Evolutionary conservation across 2,797 vertebrate species (phyloP).

Genomic region (Cossypha heuglini): DNA sequence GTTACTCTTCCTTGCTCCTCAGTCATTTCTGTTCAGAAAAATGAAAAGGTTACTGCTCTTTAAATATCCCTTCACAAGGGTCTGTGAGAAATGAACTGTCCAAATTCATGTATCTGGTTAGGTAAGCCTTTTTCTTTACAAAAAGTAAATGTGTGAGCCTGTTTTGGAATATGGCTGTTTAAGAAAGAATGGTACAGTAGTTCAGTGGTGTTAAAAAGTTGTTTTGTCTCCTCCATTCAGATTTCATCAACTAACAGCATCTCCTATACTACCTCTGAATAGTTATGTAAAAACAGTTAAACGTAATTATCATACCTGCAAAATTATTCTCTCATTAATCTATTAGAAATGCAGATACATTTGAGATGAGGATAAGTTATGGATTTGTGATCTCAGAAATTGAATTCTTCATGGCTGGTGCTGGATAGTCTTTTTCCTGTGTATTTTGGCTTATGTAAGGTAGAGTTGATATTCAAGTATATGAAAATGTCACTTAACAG

Average conservation of each 20-base stretch:
- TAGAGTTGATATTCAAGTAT: not conserved
- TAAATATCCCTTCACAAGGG: slow-evolving; percentile 10
- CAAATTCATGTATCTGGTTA: slow-evolving; percentile 24
- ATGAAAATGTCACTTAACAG: not conserved
- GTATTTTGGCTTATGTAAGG: not conserved
- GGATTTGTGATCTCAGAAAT: not conserved
- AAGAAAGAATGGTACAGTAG: not conserved
- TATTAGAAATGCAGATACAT: not conserved
- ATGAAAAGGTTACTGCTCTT: slow-evolving; percentile 25
- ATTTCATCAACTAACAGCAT: not conserved
- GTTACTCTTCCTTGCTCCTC: not conserved
- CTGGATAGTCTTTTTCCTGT: not conserved
- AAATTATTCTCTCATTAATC: not conserved
- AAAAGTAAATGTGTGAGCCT: not conserved
- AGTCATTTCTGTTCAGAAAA: slow-evolving; percentile 4
- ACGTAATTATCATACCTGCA: not conserved
- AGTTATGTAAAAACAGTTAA: not conserved
- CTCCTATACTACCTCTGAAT: not conserved
- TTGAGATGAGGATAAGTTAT: not conserved
- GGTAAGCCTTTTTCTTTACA: not conserved
- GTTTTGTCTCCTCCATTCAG: not conserved
- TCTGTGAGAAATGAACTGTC: slow-evolving; percentile 35
- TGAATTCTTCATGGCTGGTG: not conserved
- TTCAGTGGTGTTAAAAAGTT: not conserved
- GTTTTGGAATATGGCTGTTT: not conserved